These are phyloP conservation scores for Heterotis niloticus DNA, from an alignment of 2,113 vertebrate genomes.

Conservation along the genomic window DNA sequence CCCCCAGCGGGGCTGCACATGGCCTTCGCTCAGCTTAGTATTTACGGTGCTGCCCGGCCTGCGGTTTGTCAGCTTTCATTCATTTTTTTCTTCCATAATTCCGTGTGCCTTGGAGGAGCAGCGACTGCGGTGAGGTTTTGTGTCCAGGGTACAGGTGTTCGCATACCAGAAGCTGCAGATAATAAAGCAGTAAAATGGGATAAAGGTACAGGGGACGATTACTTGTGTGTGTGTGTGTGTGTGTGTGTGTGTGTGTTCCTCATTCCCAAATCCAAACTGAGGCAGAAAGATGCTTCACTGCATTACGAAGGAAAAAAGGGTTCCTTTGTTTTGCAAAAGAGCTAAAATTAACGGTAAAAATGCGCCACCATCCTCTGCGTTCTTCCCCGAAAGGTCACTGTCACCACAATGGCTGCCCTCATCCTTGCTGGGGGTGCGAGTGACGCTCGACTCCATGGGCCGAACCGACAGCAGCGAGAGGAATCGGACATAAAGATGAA, in stretches of 20 bases:
- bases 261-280: slow-evolving; percentile 14
- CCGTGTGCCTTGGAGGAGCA: too few relatives aligned
- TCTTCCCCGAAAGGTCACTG: slow-evolving; percentile 12
- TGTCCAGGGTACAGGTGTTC: too few relatives aligned
- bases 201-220: too few relatives aligned
- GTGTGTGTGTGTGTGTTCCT: slow-evolving; percentile 10
- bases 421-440: neutral
- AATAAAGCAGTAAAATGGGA: too few relatives aligned
- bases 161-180: too few relatives aligned
- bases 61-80: too few relatives aligned
- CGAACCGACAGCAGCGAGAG: neutral
- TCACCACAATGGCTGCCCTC: neutral
- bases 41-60: too few relatives aligned
- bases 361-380: neutral
- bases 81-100: too few relatives aligned
- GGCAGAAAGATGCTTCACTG: neutral
- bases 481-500: slow-evolving; percentile 15
- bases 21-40: too few relatives aligned
- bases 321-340: neutral
- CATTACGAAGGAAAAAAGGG: neutral
- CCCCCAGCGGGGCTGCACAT: too few relatives aligned
- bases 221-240: slow-evolving; percentile 9
- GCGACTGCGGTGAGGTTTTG: too few relatives aligned
- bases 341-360: neutral
- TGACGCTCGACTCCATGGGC: neutral